Evolutionary conservation across 1,140 invertebrate species (phyloP).

Genomic region (Rhynchophorus ferrugineus): DNA sequence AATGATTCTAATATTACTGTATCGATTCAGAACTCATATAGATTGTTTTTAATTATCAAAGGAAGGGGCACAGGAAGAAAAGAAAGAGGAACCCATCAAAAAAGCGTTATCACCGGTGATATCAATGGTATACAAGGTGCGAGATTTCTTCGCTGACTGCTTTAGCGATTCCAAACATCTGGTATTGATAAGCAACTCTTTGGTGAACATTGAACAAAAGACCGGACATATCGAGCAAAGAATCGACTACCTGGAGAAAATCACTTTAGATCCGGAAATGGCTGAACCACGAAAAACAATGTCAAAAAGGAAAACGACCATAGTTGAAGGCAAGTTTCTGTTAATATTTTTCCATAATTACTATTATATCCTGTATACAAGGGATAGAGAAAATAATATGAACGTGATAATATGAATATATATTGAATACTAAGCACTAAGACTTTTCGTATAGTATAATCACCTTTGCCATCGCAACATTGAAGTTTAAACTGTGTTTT

Average conservation of each 20-base stretch:
- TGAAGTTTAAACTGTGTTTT: too few relatives aligned
- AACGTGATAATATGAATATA: too few relatives aligned
- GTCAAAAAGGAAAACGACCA: conserved; percentile 13
- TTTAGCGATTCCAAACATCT: conserved; percentile 4
- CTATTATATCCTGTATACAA: too few relatives aligned
- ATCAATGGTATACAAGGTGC: background rate
- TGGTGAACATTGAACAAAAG: conserved; percentile 7
- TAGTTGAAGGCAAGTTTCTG: conserved; percentile 13
- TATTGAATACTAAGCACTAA: too few relatives aligned
- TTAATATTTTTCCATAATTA: too few relatives aligned
- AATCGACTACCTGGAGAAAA: conserved; percentile 12
- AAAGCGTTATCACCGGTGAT: background rate
- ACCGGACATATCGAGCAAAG: conserved; percentile 9
- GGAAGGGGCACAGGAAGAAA: background rate
- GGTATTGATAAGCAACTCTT: conserved; percentile 11
- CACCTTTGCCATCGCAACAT: too few relatives aligned
- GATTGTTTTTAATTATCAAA: too few relatives aligned
- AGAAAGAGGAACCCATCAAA: conserved; percentile 4
- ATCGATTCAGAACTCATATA: too few relatives aligned
- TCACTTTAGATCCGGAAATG: conserved; percentile 10
- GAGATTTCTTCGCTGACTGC: conserved; percentile 8
- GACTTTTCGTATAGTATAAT: too few relatives aligned
- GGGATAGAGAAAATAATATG: too few relatives aligned
- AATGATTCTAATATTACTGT: too few relatives aligned
- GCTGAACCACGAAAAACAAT: conserved; percentile 4